These are phyloP conservation scores for Drosophila bocqueti DNA, from an alignment of 1,140 invertebrate species.

Conservation along the genomic window DNA sequence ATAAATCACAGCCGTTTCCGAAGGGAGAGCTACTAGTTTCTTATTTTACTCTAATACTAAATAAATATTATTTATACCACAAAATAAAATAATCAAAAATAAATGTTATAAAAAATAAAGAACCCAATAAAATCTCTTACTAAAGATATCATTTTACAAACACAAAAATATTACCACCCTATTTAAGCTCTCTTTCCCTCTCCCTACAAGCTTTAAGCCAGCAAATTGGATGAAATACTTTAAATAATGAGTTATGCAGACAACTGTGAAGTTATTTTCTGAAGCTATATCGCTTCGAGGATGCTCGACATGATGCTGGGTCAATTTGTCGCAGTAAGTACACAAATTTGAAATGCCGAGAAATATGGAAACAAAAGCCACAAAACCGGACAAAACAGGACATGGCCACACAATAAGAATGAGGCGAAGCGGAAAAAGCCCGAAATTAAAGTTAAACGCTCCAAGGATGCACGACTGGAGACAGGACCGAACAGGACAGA, in stretches of 20 bases:
- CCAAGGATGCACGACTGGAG: constrained; percentile 81
- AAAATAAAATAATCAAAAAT: no score
- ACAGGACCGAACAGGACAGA: constrained; percentile 24
- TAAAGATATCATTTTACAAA: neutral
- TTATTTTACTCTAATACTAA: no score
- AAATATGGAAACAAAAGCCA: constrained; percentile 70
- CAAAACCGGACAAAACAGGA: constrained; percentile 61
- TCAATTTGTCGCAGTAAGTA: constrained; percentile 74
- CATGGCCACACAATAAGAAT: constrained; percentile 74
- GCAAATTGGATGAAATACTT: constrained; percentile 48
- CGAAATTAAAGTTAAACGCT: constrained; percentile 85
- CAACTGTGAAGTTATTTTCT: constrained; percentile 52
- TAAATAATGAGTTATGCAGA: constrained; percentile 57
- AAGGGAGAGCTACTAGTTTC: no score
- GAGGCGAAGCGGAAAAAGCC: constrained; percentile 84
- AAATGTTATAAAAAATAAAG: no score
- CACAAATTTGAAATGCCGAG: constrained; percentile 68
- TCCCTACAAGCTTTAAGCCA: neutral
- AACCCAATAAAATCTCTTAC: neutral
- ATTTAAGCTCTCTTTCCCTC: neutral
- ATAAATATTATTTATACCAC: no score
- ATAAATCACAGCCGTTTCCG: no score
- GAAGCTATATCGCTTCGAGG: constrained; percentile 9
- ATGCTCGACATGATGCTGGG: constrained; percentile 47
- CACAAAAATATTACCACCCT: neutral